A percentile compares a stretch with the other conserved stretches of the same genome.
These are phyloP conservation scores for Gnatocerus cornutus DNA, from an alignment of 2,888 invertebrate species.

Conservation along the genomic window DNA sequence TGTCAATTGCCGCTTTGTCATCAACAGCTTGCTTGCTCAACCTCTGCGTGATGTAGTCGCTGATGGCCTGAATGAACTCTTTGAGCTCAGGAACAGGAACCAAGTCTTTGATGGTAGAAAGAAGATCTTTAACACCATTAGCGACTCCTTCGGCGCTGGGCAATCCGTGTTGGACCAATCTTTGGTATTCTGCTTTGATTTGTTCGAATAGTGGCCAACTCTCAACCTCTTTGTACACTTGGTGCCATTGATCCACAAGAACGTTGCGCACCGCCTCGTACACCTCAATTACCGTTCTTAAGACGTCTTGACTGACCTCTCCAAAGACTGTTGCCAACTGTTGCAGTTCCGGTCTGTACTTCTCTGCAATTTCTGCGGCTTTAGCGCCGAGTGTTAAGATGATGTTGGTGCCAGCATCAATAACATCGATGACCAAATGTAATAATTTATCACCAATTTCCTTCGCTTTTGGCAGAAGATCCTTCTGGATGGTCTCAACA, in stretches of 20 bases:
- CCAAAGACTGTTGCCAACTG: constrained; percentile 74
- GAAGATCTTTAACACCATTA: constrained; percentile 73
- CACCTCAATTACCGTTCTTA: constrained; percentile 67
- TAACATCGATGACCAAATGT: constrained; percentile 71
- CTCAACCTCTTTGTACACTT: constrained; percentile 72
- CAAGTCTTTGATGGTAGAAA: constrained; percentile 74
- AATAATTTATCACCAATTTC: constrained; percentile 70
- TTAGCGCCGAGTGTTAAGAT: constrained; percentile 71
- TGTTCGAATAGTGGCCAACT: constrained; percentile 73
- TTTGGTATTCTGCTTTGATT: constrained; percentile 70
- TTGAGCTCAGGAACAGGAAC: constrained; percentile 79
- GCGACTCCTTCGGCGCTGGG: constrained; percentile 76
- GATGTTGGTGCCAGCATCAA: constrained; percentile 70
- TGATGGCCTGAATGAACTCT: constrained; percentile 75
- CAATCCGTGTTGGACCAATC: constrained; percentile 58
- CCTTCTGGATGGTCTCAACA: constrained; percentile 64
- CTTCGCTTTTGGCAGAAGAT: constrained; percentile 66
- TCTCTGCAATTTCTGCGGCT: constrained; percentile 75
- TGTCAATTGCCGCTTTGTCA: constrained; percentile 77
- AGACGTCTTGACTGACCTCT: constrained; percentile 72
- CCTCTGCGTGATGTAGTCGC: constrained; percentile 79
- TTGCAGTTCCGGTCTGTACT: constrained; percentile 79
- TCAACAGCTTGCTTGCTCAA: constrained; percentile 76
- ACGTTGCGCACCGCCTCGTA: constrained; percentile 69
- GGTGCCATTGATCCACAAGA: constrained; percentile 69